These are phyloP conservation scores for Palythoa grandiflora DNA, from an alignment of 92 coral and sea anemone genomes.

Conservation along the genomic window DNA sequence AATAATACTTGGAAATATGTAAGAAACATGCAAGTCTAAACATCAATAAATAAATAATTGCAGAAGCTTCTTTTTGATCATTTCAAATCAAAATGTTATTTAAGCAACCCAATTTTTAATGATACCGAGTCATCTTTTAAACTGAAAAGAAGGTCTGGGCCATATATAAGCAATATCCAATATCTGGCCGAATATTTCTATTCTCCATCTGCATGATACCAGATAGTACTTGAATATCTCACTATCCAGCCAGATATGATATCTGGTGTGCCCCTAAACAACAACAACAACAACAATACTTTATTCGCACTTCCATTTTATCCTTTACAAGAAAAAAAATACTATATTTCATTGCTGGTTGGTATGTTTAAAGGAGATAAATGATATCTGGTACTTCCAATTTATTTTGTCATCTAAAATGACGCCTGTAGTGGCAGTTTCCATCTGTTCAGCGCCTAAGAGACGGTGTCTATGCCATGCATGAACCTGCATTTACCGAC, in stretches of 20 bases:
- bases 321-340: no score
- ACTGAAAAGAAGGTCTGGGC: neutral
- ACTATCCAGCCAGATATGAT: neutral
- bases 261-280: neutral
- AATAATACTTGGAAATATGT: neutral
- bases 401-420: no score
- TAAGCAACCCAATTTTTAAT: neutral
- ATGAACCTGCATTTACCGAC: neutral
- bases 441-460: neutral
- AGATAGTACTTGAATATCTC: neutral
- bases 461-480: neutral
- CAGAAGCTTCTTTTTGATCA: neutral
- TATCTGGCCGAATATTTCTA: neutral
- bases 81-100: neutral
- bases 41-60: neutral
- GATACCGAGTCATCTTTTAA: neutral
- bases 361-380: no score
- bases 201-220: neutral
- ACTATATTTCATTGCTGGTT: no score
- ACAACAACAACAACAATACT: no score
- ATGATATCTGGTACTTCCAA: no score
- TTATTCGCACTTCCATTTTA: no score
- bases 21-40: neutral
- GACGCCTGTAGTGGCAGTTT: no score
- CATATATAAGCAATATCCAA: neutral